phyloP scores from a whole-genome alignment of 2,888 invertebrate species.

The Leptopilina syphax region DNA sequence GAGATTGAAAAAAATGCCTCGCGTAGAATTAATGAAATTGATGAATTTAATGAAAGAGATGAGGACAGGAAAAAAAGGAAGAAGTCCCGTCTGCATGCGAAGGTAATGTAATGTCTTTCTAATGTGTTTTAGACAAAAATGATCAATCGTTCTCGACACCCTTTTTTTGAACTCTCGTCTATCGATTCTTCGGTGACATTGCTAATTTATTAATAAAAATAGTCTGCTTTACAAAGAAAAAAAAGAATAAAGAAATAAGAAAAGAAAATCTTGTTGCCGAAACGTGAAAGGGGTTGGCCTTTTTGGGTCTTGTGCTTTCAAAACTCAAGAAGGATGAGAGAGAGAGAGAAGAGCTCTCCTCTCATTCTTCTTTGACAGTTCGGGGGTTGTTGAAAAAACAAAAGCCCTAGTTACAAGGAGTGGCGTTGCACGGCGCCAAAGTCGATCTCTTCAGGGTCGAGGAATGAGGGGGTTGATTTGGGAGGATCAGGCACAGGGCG shows the following conservation, averaged over 20 bases:
- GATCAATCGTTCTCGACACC: slow-evolving; percentile 14
- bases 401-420: slow-evolving; percentile 53
- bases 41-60: too few relatives aligned
- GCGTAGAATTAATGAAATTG: background rate
- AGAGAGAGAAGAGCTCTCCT: slow-evolving; percentile 5
- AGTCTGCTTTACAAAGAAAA: background rate
- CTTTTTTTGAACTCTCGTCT: background rate
- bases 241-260: too few relatives aligned
- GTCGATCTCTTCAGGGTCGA: slow-evolving; percentile 55
- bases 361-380: slow-evolving; percentile 16
- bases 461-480: slow-evolving; percentile 58
- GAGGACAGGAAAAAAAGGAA: background rate
- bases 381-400: slow-evolving; percentile 40
- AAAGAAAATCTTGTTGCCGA: background rate
- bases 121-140: slow-evolving; percentile 18
- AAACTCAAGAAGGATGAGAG: background rate
- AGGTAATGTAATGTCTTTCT: background rate
- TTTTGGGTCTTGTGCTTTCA: slow-evolving; percentile 2
- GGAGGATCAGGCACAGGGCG: slow-evolving; percentile 63
- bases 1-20: background rate
- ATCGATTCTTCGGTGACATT: slow-evolving; percentile 11
- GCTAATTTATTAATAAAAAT: slow-evolving; percentile 13
- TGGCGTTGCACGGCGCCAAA: slow-evolving; percentile 54
- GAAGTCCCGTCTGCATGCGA: background rate
- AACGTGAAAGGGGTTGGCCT: slow-evolving; percentile 26